Evolutionary conservation across 2,888 invertebrate genomes (phyloP), one percentile per base, ranked within the genome.

Genomic region (Mongoloraphidia duomilia): DNA sequence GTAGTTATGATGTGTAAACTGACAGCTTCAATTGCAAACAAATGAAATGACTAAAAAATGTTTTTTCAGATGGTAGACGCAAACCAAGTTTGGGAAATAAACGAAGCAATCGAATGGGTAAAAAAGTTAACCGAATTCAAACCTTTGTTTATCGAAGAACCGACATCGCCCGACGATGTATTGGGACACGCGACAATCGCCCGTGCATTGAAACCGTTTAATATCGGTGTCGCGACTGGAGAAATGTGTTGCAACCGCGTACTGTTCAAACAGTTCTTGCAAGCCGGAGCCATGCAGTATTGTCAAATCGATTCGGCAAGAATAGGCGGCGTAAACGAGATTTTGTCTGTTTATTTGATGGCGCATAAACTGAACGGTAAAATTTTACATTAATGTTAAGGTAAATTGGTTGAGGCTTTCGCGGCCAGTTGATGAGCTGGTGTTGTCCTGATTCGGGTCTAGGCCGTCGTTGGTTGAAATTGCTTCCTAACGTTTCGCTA

Each of bases 161-260:
- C 93, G 0, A 94, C 93, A 0, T 86, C 85, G 3, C 91, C 92
- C 0, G 93, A 94, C 63, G 94, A 94, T 62, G 72, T 91, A 3
- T 66, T 90, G n/a, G 93, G 91, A 0, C 92, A 93, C 65, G 82
- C 82, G 0, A 69, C 74, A 44, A 90, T 93, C 54, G 76, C 88
- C 0, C 75, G 82, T 61, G 87, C 83, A 47, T 64, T 83, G 13
- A 70, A 80, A 55, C 83, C 85, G 0, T 71, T 78, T 39, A 83
- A 82, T 9, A 88, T 93, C 53, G 84, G 83, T 3, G 89, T 94
- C 37, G 94, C 93, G 0, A 88, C 89, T 0, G 94, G 93, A 1
- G 93, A 94, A 69, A 86, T 88, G 82, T 91, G 90, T 64, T 84
- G 85, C 34, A 94, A 94, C 71, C 73, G 92, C 48, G 84, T 93